phyloP scores from a whole-genome alignment of 2,888 invertebrate species.

The Scotopteryx bipunctaria region DNA sequence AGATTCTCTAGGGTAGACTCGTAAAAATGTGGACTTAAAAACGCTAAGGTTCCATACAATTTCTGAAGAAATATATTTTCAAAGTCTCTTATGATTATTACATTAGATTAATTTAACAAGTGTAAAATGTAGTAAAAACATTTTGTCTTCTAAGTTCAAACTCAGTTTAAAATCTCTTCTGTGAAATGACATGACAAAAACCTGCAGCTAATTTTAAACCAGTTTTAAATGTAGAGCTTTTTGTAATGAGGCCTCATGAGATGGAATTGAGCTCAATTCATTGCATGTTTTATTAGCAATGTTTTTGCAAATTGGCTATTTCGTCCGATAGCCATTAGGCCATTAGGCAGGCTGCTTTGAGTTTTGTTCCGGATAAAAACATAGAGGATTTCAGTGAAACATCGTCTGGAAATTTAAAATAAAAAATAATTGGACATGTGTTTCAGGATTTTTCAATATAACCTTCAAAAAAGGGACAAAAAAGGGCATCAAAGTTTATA shows the following conservation, averaged over 20 bases:
- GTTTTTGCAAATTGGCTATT: constrained; percentile 26
- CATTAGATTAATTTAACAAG: no score
- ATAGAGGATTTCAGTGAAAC: constrained; percentile 30
- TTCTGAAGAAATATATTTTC: no score
- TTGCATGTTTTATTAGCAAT: constrained; percentile 14
- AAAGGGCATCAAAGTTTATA: neutral
- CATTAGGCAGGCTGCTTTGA: constrained; percentile 39
- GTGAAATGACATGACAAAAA: neutral
- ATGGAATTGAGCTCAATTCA: constrained; percentile 9
- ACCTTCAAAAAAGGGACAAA: no score
- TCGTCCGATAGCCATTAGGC: constrained; percentile 30
- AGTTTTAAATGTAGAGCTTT: constrained; percentile 1
- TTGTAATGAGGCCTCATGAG: neutral
- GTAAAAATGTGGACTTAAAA: neutral
- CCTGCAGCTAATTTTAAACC: neutral
- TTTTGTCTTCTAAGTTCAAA: no score
- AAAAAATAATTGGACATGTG: no score
- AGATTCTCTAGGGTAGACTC: neutral
- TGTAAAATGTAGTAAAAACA: no score
- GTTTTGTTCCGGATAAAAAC: constrained; percentile 38
- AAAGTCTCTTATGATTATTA: no score
- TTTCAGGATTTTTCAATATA: no score
- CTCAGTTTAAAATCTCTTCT: neutral
- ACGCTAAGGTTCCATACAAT: no score
- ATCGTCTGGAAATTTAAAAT: neutral